Evolutionary conservation across 1,140 invertebrate species (phyloP).

Genomic region (Nephotettix cincticeps): DNA sequence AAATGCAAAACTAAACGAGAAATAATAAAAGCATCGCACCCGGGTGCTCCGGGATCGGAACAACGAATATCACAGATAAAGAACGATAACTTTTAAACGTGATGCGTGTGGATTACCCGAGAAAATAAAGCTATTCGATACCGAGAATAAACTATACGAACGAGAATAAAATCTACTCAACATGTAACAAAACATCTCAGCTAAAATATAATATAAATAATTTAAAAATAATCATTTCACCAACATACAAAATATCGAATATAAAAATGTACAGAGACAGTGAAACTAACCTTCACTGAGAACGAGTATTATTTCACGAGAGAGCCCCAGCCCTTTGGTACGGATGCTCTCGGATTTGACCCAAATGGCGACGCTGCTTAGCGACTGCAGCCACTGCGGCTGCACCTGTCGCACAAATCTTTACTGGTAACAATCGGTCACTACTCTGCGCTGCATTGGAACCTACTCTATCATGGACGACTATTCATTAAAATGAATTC

Average conservation of each 20-base stretch:
- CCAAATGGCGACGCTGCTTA: conserved; percentile 73
- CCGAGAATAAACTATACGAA: not conserved
- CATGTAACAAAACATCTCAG: conserved; percentile 10
- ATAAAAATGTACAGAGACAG: conserved; percentile 12
- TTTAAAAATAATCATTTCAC: conserved; percentile 1
- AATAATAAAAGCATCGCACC: not conserved
- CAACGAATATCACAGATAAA: conserved; percentile 8
- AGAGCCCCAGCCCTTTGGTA: conserved; percentile 85
- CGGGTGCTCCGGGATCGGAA: not conserved
- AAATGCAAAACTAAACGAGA: not conserved
- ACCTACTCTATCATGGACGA: too few relatives aligned
- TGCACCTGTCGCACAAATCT: conserved; percentile 49
- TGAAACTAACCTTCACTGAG: conserved; percentile 37
- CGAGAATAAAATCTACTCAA: conserved; percentile 7
- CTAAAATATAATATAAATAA: conserved; percentile 4
- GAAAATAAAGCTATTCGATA: conserved; percentile 3
- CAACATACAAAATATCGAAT: conserved; percentile 10
- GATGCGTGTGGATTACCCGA: not conserved
- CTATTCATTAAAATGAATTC: too few relatives aligned
- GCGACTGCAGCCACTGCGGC: conserved; percentile 70
- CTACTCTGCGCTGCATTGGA: conserved; percentile 14
- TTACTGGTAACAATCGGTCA: conserved; percentile 22
- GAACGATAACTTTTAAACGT: not conserved
- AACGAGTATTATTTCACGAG: conserved; percentile 33
- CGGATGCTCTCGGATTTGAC: conserved; percentile 86